A percentile compares a stretch with the other conserved stretches of the same genome.
Evolutionary conservation across 2,888 invertebrate species (phyloP).

Genomic region (Dryadula phaetusa): DNA sequence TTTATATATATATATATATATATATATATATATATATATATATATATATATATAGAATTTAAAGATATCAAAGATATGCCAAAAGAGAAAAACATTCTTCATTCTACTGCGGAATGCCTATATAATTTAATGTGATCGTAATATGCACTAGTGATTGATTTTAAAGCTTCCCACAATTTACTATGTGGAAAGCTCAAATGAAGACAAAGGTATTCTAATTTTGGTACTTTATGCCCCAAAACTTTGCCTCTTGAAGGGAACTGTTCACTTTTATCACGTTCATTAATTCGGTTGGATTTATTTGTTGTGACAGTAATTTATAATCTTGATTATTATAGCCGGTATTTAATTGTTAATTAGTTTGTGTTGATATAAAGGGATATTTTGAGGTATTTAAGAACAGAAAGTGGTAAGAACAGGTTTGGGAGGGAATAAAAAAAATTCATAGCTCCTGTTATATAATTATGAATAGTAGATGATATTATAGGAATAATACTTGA

Average conservation of each 20-base stretch:
- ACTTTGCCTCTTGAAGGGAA: constrained; percentile 2
- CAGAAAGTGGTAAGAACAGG: too few relatives aligned
- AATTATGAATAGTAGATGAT: too few relatives aligned
- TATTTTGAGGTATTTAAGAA: too few relatives aligned
- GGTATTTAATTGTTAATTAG: constrained; percentile 7
- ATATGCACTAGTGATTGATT: constrained; percentile 59
- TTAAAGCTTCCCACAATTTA: constrained; percentile 57
- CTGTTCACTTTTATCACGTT: constrained; percentile 19
- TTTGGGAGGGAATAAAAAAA: too few relatives aligned
- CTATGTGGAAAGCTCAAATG: constrained; percentile 46
- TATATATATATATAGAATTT: neutral
- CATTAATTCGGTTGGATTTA: constrained; percentile 29
- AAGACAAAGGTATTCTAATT: constrained; percentile 52
- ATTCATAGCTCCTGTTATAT: too few relatives aligned
- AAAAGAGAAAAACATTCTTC: neutral
- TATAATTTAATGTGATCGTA: constrained; percentile 46
- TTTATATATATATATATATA: neutral
- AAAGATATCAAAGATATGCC: too few relatives aligned
- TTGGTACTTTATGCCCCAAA: constrained; percentile 36
- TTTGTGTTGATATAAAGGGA: neutral
- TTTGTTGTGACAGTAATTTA: constrained; percentile 18
- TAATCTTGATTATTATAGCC: neutral
- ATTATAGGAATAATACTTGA: too few relatives aligned
- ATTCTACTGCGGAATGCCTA: constrained; percentile 32
- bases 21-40: neutral